A percentile compares a stretch with the other conserved stretches of the same genome.
These are phyloP conservation scores for Sarcophaga rosellei DNA, from an alignment of 2,888 invertebrate species.

Conservation along the genomic window DNA sequence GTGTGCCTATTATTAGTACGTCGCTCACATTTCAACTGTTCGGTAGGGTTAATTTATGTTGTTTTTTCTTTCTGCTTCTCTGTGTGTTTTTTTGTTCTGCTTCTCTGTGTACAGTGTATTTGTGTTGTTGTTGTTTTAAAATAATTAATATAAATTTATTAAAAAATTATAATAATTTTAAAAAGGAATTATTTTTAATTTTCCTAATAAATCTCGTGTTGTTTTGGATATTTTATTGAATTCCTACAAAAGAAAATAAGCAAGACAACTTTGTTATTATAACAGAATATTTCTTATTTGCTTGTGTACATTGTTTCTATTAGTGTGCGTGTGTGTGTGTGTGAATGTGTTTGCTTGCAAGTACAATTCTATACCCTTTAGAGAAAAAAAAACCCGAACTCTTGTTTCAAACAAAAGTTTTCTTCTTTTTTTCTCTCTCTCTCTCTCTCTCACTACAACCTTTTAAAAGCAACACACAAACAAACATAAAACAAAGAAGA, in stretches of 20 bases:
- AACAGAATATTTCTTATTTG: too few relatives aligned
- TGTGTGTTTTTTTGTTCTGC: slow-evolving; percentile 31
- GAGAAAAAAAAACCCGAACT: too few relatives aligned
- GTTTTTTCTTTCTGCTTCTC: slow-evolving; percentile 36
- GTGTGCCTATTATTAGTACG: slow-evolving; percentile 71
- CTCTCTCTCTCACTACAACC: background rate
- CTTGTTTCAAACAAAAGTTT: background rate
- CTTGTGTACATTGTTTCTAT: too few relatives aligned
- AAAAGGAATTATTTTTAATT: background rate
- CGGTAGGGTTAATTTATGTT: slow-evolving; percentile 73
- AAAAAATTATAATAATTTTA: background rate
- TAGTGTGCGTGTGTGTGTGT: background rate
- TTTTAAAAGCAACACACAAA: background rate
- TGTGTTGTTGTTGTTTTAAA: slow-evolving; percentile 1
- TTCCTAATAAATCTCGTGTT: background rate
- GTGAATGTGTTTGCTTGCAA: background rate
- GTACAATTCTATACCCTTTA: slow-evolving; percentile 7
- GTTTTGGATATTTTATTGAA: too few relatives aligned
- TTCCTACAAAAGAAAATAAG: too few relatives aligned
- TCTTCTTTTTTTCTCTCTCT: slow-evolving; percentile 15
- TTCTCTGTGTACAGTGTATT: slow-evolving; percentile 31
- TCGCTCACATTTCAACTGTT: slow-evolving; percentile 78
- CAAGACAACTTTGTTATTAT: too few relatives aligned
- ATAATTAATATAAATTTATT: background rate
- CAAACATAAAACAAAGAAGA: slow-evolving; percentile 5